Evolutionary conservation across 2,797 vertebrate genomes (phyloP).

Genomic region (Sebastes steindachneri): DNA sequence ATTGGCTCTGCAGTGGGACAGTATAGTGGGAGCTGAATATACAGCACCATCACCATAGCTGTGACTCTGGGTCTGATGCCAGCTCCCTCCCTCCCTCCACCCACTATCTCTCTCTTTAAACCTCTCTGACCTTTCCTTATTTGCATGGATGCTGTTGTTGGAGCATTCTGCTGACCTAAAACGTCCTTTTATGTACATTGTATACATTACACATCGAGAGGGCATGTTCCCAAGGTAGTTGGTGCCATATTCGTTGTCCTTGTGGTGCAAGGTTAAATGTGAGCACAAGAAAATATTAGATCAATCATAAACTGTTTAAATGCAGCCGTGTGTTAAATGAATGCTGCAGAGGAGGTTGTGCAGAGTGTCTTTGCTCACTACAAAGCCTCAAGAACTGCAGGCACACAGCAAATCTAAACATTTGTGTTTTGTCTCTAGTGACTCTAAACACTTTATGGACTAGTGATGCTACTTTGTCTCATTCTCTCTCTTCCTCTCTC

Average conservation of each 20-base stretch:
- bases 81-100: constrained; percentile 22
- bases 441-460: background rate
- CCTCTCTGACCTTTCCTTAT: constrained; percentile 65
- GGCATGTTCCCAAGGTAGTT: constrained; percentile 25
- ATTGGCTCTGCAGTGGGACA: constrained; percentile 52
- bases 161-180: constrained; percentile 59
- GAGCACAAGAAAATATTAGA: background rate
- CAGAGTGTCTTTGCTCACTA: background rate
- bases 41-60: constrained; percentile 55
- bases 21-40: constrained; percentile 38
- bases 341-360: background rate
- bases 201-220: constrained; percentile 27
- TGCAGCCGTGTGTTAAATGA: constrained; percentile 5
- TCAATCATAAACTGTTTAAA: background rate
- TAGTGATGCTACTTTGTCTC: background rate
- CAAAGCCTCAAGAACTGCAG: background rate
- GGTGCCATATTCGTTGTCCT: constrained; percentile 9
- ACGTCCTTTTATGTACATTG: constrained; percentile 38
- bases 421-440: background rate
- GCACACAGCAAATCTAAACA: background rate
- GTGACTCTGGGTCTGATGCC: constrained; percentile 57
- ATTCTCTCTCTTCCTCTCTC: background rate
- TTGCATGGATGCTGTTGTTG: constrained; percentile 61
- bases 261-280: constrained; percentile 31
- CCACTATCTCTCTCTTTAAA: constrained; percentile 27